A percentile compares a stretch with the other conserved stretches of the same genome.
Evolutionary conservation across 92 coral and sea anemone genomes (phyloP).

Genomic region (Zoanthus gigantus): DNA sequence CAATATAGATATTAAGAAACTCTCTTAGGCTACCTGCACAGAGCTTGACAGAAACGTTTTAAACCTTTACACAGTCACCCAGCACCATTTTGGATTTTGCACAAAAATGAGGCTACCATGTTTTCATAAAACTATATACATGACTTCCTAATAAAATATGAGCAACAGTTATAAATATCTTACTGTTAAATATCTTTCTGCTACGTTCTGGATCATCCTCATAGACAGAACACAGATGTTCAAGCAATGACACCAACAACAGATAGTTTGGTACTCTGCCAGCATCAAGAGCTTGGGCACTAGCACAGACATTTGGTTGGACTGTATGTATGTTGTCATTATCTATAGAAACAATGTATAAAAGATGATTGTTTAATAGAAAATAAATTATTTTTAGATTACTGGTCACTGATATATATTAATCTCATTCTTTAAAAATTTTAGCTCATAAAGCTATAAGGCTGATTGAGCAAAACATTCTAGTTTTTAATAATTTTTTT

Average conservation of each 20-base stretch:
- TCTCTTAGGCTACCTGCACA: no score
- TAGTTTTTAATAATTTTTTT: no score
- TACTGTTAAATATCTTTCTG: constrained; percentile 88
- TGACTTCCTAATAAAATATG: no score
- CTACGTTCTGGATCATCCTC: constrained; percentile 84
- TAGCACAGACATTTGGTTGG: constrained; percentile 59
- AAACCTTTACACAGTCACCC: background rate
- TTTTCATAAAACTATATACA: no score
- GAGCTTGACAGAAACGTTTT: no score
- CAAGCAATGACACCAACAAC: constrained; percentile 85
- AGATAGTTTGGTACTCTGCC: constrained; percentile 95
- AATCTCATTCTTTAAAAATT: no score
- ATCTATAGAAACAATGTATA: constrained; percentile 48
- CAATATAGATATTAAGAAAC: no score
- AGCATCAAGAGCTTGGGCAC: constrained; percentile 88
- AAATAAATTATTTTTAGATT: background rate
- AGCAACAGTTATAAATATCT: background rate
- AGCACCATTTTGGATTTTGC: background rate
- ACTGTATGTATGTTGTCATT: constrained; percentile 70
- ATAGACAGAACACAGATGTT: constrained; percentile 90
- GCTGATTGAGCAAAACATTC: no score
- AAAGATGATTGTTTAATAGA: background rate
- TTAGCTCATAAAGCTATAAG: no score
- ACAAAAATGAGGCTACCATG: no score
- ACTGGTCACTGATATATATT: background rate